Base-by-base conservation (phyloP, 2,888 invertebrate genomes). In the Cantharis flavilabris region DNA sequence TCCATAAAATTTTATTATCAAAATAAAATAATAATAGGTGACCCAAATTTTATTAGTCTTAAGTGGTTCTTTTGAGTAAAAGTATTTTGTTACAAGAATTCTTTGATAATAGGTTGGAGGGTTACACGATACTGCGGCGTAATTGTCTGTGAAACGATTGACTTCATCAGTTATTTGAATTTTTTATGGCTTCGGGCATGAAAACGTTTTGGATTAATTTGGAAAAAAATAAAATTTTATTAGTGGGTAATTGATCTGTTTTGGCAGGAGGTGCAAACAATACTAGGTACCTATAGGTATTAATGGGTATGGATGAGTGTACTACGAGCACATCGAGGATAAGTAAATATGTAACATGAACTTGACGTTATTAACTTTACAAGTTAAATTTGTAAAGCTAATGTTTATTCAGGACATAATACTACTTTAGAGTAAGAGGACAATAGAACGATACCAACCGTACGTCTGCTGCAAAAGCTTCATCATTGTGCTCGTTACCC, bases 401-500 rank as follows among this genome's bases (percentile, higher is more conserved):
- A 77, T 79, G 77, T 79, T 79, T 79, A 79, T 79, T 77, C 75
- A 76, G 75, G 69, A 76, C 76, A 79, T 79, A 74, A 76, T 77
- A 69, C 73, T 64, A 65, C 77, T 67, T 72, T 75, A 70, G 62
- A 33, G 69, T 70, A 49, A 70, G 28, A 64, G 69, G 71, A 79
- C 74, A 79, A 79, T 77, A 76, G 74, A 72, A 33, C 76, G 77
- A 75, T 76, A 77, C 75, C 75, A 79, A 62, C 76, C 79, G 73
- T 76, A 71, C 77, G 70, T 81, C 81, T 81, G 77, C 76, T 79
- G 77, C 81, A 81, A 80, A 81, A 80, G 80, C 80, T 79, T 80
- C 79, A 78, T 76, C 77, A 81, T 81, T 83, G 81, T 82, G 79
- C 82, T 78, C 82, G 83, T 74, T 73, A 83, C 84, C 84, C 85